Conservation (phyloP, 37 sponge, comb jelly and placozoan species). For the Chondrosia reniformis region DNA sequence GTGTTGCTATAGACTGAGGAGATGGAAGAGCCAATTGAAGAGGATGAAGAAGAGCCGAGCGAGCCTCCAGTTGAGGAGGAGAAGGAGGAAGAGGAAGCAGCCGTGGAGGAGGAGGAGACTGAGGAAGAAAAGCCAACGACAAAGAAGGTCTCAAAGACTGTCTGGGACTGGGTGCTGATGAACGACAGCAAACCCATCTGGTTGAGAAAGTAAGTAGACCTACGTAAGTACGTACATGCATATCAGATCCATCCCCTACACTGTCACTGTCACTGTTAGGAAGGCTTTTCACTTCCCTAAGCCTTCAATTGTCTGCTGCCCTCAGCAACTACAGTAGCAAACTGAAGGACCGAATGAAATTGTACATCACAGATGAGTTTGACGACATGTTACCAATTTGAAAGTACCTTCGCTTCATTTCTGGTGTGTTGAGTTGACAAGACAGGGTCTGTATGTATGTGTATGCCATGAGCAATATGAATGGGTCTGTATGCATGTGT, state of each 20-base stretch:
- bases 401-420: slow-evolving; percentile 88
- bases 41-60: slow-evolving; percentile 39
- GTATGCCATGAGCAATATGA: neutral
- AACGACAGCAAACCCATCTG: slow-evolving; percentile 97
- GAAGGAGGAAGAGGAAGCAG: slow-evolving; percentile 65
- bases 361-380: slow-evolving; percentile 98
- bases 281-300: neutral
- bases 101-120: slow-evolving; percentile 55
- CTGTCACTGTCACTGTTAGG: neutral
- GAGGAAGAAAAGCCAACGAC: slow-evolving; percentile 88
- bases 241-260: no score
- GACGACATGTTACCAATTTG: slow-evolving; percentile 97
- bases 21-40: slow-evolving; percentile 38
- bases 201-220: slow-evolving; percentile 60
- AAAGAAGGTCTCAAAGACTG: slow-evolving; percentile 87
- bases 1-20: slow-evolving; percentile 29
- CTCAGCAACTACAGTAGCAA: slow-evolving; percentile 60
- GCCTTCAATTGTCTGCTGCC: neutral
- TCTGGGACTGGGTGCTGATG: slow-evolving; percentile 97
- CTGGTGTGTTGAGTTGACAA: slow-evolving; percentile 89
- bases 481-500: no score
- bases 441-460: no score
- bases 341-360: slow-evolving; percentile 73
- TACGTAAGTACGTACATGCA: neutral
- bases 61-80: slow-evolving; percentile 40